Evolutionary conservation across 2,113 vertebrate genomes (phyloP).

Genomic region (Psilopsiagon aymara): DNA sequence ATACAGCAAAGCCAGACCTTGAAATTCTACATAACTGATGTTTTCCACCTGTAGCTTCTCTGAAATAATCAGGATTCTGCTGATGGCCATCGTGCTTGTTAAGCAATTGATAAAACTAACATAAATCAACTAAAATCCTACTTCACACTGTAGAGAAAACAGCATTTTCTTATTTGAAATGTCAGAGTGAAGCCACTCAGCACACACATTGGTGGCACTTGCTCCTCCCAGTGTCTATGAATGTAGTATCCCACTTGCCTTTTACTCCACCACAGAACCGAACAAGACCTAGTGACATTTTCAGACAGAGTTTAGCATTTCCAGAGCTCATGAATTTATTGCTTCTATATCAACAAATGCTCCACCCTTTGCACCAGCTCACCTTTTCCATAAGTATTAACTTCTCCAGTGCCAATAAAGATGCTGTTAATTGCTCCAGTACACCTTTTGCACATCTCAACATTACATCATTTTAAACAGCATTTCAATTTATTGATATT

Average conservation of each 20-base stretch:
- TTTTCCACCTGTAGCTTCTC: background rate
- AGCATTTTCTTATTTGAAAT: background rate
- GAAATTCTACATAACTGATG: background rate
- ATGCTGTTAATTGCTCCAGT: background rate
- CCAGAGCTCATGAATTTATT: background rate
- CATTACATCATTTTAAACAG: background rate
- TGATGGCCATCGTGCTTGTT: background rate
- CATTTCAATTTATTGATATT: background rate
- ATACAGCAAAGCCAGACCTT: background rate
- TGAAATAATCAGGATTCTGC: background rate
- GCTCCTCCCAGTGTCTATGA: background rate
- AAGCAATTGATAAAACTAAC: background rate
- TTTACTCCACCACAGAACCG: background rate
- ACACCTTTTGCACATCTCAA: background rate
- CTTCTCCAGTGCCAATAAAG: background rate
- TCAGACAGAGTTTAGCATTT: background rate
- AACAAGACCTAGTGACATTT: background rate
- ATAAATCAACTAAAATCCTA: background rate
- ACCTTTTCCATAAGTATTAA: background rate
- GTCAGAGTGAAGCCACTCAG: background rate
- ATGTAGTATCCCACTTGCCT: background rate
- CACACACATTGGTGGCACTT: background rate
- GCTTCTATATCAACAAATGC: background rate
- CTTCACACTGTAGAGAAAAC: background rate
- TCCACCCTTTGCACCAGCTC: background rate